Evolutionary conservation across 1,140 invertebrate species (phyloP).

Genomic region (Penaeus japonicus): DNA sequence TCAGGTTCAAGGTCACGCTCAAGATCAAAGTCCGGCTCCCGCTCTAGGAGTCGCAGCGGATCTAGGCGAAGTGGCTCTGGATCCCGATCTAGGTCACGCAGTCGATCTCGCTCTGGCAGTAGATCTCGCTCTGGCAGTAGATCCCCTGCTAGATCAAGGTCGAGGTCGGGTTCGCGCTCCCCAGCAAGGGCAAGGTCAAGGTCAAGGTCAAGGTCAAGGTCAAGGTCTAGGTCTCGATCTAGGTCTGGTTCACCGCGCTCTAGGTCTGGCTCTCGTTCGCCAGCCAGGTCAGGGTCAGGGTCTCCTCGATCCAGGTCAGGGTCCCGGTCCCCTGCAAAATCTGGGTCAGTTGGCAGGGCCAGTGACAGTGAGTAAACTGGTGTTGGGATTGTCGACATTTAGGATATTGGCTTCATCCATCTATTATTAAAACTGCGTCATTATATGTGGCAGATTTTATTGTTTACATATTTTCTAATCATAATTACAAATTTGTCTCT

Average conservation of each 20-base stretch:
- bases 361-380: background rate
- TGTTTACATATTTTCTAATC: too few species aligned
- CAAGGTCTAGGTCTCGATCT: slow-evolving; percentile 15
- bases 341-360: slow-evolving; percentile 14
- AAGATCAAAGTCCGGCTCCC: slow-evolving; percentile 60
- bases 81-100: slow-evolving; percentile 65
- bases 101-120: slow-evolving; percentile 65
- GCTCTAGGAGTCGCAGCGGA: slow-evolving; percentile 60
- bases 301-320: slow-evolving; percentile 28
- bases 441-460: background rate
- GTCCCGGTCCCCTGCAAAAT: slow-evolving; percentile 40
- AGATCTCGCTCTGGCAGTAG: slow-evolving; percentile 63
- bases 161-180: slow-evolving; percentile 33
- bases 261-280: background rate
- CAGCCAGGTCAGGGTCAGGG: slow-evolving; percentile 46
- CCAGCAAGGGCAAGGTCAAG: slow-evolving; percentile 48
- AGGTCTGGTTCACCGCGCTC: background rate
- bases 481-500: too few species aligned
- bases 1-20: slow-evolving; percentile 63
- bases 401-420: background rate
- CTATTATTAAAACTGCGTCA: background rate
- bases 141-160: slow-evolving; percentile 61
- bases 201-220: slow-evolving; percentile 52
- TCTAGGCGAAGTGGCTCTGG: slow-evolving; percentile 60
- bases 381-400: background rate